Evolutionary conservation across 2,888 invertebrate species (phyloP).

Genomic region (Leptura quadrifasciata): DNA sequence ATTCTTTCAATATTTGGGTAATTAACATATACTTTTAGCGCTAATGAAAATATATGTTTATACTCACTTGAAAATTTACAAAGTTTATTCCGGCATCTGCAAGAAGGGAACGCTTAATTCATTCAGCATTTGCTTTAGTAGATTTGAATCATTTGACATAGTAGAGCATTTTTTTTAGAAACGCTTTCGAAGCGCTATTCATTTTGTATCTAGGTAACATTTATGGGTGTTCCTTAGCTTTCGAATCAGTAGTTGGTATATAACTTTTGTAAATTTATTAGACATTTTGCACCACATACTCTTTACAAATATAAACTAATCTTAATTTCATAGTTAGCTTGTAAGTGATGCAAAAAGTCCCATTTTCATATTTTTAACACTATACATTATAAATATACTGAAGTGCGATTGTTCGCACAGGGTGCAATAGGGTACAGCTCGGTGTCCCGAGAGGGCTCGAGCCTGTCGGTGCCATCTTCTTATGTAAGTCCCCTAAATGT

Average conservation of each 20-base stretch:
- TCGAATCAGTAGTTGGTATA: not conserved
- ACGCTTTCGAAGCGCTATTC: not conserved
- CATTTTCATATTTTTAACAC: slow-evolving; percentile 30
- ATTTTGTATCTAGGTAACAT: not conserved
- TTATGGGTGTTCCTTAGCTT: not conserved
- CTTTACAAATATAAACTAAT: slow-evolving; percentile 33
- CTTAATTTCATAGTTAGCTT: slow-evolving; percentile 13
- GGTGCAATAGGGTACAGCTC: slow-evolving; percentile 74
- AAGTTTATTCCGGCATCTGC: slow-evolving; percentile 13
- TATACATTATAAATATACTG: slow-evolving; percentile 55
- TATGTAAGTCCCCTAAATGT: slow-evolving; percentile 75
- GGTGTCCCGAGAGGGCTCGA: slow-evolving; percentile 81
- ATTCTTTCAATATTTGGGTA: not conserved
- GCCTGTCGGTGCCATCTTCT: slow-evolving; percentile 88
- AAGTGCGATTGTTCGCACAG: slow-evolving; percentile 67
- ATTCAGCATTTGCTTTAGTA: slow-evolving; percentile 16
- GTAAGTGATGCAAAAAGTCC: slow-evolving; percentile 52
- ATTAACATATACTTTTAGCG: not conserved
- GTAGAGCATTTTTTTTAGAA: not conserved
- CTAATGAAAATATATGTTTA: not conserved
- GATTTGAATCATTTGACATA: slow-evolving; percentile 6
- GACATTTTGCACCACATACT: slow-evolving; percentile 51
- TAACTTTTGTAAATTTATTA: slow-evolving; percentile 28
- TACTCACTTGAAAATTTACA: slow-evolving; percentile 15
- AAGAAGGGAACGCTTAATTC: not conserved